Percentiles rank a stretch among this genome's conserved stretches.
These are phyloP conservation scores for Rhingia campestris DNA, from an alignment of 2,888 invertebrate genomes.

Conservation along the genomic window DNA sequence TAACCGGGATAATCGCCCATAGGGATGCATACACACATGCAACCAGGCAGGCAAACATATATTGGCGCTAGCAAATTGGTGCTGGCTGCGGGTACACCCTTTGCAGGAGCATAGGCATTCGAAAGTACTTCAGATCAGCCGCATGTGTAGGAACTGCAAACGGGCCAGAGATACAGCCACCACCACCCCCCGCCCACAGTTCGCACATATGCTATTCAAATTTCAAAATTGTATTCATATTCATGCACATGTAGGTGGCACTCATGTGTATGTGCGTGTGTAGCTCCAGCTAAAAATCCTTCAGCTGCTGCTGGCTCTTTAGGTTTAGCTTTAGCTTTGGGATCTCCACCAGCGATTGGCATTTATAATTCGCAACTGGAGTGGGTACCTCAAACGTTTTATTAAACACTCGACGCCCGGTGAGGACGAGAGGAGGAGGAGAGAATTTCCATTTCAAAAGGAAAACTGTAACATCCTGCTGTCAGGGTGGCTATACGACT, in stretches of 20 bases:
- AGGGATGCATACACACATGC: constrained; percentile 55
- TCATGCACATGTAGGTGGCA: constrained; percentile 59
- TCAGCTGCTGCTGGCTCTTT: constrained; percentile 38
- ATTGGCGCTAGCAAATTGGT: constrained; percentile 50
- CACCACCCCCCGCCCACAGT: not conserved
- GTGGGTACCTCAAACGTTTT: constrained; percentile 74
- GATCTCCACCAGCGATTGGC: constrained; percentile 58
- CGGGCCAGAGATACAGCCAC: constrained; percentile 3
- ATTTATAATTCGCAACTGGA: constrained; percentile 72
- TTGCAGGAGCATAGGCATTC: constrained; percentile 57
- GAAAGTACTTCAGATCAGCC: constrained; percentile 69
- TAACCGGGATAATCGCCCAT: constrained; percentile 73
- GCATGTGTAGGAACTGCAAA: constrained; percentile 58
- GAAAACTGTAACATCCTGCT: constrained; percentile 71
- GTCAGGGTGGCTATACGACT: constrained; percentile 3
- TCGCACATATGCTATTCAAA: constrained; percentile 66
- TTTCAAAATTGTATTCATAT: constrained; percentile 73
- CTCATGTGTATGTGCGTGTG: not conserved
- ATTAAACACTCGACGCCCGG: constrained; percentile 65
- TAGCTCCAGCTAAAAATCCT: constrained; percentile 51
- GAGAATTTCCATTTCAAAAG: constrained; percentile 69
- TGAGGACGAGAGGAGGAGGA: not conserved
- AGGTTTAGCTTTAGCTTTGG: constrained; percentile 38
- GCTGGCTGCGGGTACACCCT: constrained; percentile 18
- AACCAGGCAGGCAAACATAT: not conserved